Evolutionary conservation across 30 jellyfish, hydroid and myxozoan genomes (phyloP).

Genomic region (Cassiopea xamachana): DNA sequence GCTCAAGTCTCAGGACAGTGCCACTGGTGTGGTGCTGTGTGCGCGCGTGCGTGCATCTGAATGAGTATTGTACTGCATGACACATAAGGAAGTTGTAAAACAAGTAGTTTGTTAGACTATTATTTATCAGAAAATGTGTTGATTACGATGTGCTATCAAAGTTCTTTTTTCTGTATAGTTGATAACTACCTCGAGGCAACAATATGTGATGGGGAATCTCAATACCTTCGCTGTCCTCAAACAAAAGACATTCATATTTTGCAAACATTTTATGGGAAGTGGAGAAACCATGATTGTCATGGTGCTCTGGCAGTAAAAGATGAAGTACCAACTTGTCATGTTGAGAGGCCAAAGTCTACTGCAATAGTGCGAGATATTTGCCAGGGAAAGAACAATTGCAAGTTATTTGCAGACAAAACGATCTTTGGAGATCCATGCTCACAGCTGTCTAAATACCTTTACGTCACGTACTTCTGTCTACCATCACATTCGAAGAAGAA

Average conservation of each 20-base stretch:
- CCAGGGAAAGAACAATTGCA: slow-evolving; percentile 91
- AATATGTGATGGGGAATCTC: slow-evolving; percentile 85
- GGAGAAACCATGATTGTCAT: slow-evolving; percentile 97
- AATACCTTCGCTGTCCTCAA: slow-evolving; percentile 82
- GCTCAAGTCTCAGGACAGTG: too few relatives aligned
- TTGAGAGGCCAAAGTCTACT: slow-evolving; percentile 79
- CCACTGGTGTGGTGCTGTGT: too few relatives aligned
- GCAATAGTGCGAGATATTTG: slow-evolving; percentile 90
- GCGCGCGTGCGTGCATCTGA: too few relatives aligned
- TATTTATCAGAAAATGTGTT: too few relatives aligned
- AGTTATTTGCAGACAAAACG: slow-evolving; percentile 85
- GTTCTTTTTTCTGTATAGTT: slow-evolving; percentile 31
- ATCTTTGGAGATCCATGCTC: slow-evolving; percentile 95
- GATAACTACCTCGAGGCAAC: slow-evolving; percentile 83
- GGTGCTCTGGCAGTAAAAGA: slow-evolving; percentile 86
- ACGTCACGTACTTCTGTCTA: slow-evolving; percentile 93
- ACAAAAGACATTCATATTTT: slow-evolving; percentile 81
- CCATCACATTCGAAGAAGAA: slow-evolving; percentile 64
- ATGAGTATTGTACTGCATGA: too few relatives aligned
- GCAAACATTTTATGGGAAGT: slow-evolving; percentile 95
- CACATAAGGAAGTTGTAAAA: too few relatives aligned
- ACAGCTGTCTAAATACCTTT: slow-evolving; percentile 74
- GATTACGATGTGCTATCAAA: not conserved
- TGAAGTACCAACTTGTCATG: slow-evolving; percentile 85
- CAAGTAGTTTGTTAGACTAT: too few relatives aligned